These are phyloP conservation scores for Formica exsecta DNA, from an alignment of 1,140 invertebrate species.

Conservation along the genomic window DNA sequence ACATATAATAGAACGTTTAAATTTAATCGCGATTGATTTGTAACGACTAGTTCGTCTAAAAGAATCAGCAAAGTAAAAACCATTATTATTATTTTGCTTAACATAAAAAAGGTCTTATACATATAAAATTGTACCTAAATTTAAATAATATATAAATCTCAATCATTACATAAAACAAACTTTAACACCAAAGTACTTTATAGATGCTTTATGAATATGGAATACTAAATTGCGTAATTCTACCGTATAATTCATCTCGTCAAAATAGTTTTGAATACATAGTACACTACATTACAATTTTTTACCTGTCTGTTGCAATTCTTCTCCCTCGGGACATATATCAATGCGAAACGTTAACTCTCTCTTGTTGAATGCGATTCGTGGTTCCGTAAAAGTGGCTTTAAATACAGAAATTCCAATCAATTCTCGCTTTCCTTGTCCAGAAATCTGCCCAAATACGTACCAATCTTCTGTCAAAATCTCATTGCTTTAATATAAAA, in stretches of 20 bases:
- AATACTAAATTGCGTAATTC: not conserved
- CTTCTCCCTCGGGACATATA: slow-evolving; percentile 47
- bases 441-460: slow-evolving; percentile 69
- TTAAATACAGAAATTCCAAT: slow-evolving; percentile 73
- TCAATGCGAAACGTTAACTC: slow-evolving; percentile 75
- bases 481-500: slow-evolving; percentile 68
- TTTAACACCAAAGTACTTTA: not conserved
- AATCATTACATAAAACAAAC: not conserved
- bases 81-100: not conserved
- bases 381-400: slow-evolving; percentile 75
- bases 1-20: slow-evolving; percentile 70
- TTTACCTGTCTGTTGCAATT: slow-evolving; percentile 71
- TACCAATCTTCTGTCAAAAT: slow-evolving; percentile 77
- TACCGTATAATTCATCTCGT: not conserved
- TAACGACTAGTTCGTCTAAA: slow-evolving; percentile 75
- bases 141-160: not conserved
- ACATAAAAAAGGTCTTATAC: not conserved
- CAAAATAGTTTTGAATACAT: slow-evolving; percentile 19
- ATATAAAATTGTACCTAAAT: not conserved
- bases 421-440: slow-evolving; percentile 74
- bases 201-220: not conserved
- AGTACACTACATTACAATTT: slow-evolving; percentile 11
- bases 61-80: slow-evolving; percentile 3
- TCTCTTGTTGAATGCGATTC: slow-evolving; percentile 75
- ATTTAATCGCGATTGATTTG: slow-evolving; percentile 74